Conservation (phyloP, 37 sponge, comb jelly and placozoan species). For the Amphimedon queenslandica region DNA sequence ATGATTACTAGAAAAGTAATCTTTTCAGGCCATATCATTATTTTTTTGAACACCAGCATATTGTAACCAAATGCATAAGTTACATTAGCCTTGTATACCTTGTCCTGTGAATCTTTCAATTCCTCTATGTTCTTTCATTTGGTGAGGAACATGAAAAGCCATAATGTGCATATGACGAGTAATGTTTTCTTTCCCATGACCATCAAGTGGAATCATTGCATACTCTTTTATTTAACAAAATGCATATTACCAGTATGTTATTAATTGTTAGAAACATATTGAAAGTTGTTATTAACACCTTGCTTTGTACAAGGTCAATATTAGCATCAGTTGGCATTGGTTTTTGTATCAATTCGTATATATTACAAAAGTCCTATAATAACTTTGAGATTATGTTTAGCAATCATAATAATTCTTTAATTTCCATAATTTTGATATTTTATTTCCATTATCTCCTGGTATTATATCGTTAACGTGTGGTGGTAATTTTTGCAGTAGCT, state of each 20-base stretch:
- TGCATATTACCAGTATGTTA: not conserved
- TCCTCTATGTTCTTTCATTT: not conserved
- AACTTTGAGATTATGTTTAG: not conserved
- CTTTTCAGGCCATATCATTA: not conserved
- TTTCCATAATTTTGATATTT: not conserved
- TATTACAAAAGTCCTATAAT: not conserved
- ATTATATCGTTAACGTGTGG: not conserved
- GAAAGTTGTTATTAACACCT: not conserved
- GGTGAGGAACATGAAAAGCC: constrained; percentile 1
- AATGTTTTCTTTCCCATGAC: not conserved
- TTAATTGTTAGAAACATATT: not conserved
- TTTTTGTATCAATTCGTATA: not conserved
- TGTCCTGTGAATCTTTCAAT: constrained; percentile 1
- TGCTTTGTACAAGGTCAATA: not conserved
- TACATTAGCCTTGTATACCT: not conserved
- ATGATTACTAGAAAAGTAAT: not conserved
- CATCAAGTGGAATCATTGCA: not conserved
- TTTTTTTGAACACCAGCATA: not conserved
- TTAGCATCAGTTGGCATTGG: not conserved
- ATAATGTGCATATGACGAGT: constrained; percentile 4
- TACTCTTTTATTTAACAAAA: not conserved
- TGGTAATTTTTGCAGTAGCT: not conserved
- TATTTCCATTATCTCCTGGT: not conserved
- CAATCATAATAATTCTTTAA: not conserved
- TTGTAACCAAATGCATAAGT: not conserved